phyloP scores from a whole-genome alignment of 1,140 invertebrate genomes.

The Aphelinus certus region DNA sequence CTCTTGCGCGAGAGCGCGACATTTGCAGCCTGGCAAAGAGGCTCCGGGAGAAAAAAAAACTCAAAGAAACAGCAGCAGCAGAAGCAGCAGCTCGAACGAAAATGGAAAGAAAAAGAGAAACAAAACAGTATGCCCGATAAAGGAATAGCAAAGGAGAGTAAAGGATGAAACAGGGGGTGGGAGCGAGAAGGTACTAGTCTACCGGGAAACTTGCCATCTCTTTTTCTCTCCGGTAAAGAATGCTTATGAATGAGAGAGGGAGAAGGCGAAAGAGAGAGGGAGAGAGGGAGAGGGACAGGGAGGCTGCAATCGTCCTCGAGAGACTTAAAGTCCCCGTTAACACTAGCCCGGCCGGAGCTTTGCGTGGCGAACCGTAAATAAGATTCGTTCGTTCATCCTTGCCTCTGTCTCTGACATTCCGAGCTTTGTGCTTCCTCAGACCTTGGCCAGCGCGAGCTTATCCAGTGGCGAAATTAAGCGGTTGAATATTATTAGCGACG shows the following conservation, averaged over 20 bases:
- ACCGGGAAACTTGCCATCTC: not conserved
- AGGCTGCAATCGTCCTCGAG: constrained; percentile 20
- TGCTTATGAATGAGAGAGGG: constrained; percentile 22
- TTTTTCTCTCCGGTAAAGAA: not conserved
- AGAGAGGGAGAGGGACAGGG: not conserved
- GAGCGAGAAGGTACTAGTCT: not conserved
- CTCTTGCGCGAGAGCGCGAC: not conserved
- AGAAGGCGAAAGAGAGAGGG: not conserved
- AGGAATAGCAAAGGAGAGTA: not conserved
- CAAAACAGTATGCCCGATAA: not conserved
- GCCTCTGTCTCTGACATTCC: not conserved
- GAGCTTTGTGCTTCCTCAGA: not conserved
- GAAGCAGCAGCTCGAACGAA: not conserved
- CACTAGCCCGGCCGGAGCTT: constrained; percentile 2
- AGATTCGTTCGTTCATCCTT: constrained; percentile 1
- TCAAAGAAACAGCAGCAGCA: not conserved
- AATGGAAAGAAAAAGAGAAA: not conserved
- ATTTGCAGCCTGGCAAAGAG: not conserved
- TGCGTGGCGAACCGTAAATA: constrained; percentile 30
- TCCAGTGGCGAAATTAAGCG: not conserved
- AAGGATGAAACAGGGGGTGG: not conserved
- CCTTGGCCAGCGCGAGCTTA: not conserved
- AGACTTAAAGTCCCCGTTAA: constrained; percentile 28
- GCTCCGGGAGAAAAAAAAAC: not conserved
- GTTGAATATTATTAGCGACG: constrained; percentile 11